Percentiles rank a stretch among this genome's conserved stretches.
phyloP scores from a whole-genome alignment of 2,888 invertebrate species.

The Aromia moschata region DNA sequence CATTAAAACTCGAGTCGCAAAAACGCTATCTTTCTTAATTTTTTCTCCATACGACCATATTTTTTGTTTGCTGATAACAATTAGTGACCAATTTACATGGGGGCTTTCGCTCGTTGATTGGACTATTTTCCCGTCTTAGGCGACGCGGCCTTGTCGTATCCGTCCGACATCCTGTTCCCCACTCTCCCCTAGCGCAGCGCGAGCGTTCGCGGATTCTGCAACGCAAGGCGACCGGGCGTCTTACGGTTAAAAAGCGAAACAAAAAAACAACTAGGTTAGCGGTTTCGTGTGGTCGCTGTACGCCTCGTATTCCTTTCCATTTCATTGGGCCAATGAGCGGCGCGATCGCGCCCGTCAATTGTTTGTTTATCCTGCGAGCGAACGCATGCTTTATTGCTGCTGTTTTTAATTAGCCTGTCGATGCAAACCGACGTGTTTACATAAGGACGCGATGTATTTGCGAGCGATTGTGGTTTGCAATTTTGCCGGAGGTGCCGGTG shows the following conservation, averaged over 20 bases:
- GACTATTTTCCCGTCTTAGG: no score
- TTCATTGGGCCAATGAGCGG: constrained; percentile 17
- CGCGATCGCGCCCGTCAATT: constrained; percentile 2
- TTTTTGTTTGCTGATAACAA: no score
- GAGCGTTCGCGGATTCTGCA: no score
- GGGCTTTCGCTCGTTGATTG: no score
- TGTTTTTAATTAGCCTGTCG: background rate
- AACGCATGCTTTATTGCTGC: constrained; percentile 7
- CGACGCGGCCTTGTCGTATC: no score
- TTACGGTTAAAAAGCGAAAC: constrained; percentile 5
- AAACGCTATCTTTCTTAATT: no score
- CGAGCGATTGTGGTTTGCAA: background rate
- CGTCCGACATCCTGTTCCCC: no score
- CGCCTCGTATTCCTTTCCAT: constrained; percentile 24
- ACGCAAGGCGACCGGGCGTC: background rate
- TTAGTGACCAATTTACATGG: no score
- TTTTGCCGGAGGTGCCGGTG: constrained; percentile 7
- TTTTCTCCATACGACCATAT: no score
- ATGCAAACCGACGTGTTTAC: background rate
- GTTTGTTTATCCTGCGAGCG: constrained; percentile 8
- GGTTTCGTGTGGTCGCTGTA: constrained; percentile 10
- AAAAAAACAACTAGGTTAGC: constrained; percentile 23
- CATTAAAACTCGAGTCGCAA: no score
- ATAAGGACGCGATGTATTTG: background rate
- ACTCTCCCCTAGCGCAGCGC: no score